Evolutionary conservation across 2,113 vertebrate genomes (phyloP).

Genomic region (Ciconia boyciana): DNA sequence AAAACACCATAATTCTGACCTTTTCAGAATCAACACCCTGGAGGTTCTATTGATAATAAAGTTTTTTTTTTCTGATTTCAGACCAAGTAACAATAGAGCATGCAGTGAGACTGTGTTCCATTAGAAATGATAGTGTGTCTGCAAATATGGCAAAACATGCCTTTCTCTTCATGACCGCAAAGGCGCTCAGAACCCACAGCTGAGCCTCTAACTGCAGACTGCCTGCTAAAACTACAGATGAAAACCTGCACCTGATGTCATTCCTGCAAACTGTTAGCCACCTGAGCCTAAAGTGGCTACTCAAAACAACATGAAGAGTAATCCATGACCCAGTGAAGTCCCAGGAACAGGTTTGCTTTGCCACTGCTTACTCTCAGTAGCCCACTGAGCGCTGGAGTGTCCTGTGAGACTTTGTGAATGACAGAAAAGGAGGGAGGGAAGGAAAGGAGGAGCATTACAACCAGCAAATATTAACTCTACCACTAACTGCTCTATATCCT

Average conservation of each 20-base stretch:
- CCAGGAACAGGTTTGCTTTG: background rate
- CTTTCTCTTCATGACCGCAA: background rate
- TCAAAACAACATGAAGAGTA: background rate
- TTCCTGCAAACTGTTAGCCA: background rate
- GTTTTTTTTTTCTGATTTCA: background rate
- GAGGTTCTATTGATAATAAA: background rate
- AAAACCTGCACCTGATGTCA: background rate
- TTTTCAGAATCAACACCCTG: background rate
- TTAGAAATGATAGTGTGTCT: rapidly evolving
- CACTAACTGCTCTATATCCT: background rate
- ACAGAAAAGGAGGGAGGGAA: background rate
- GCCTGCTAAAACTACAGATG: background rate
- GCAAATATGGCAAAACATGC: background rate
- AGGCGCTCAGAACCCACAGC: background rate
- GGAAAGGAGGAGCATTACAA: background rate
- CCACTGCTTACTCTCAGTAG: background rate
- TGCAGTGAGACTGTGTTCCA: background rate
- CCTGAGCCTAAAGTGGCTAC: background rate
- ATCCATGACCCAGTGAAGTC: background rate
- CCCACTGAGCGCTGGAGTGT: background rate
- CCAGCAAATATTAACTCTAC: background rate
- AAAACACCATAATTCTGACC: background rate
- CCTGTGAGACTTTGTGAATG: background rate
- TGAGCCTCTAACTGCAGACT: background rate
- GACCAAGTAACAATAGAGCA: background rate